Evolutionary conservation across 2,797 vertebrate species (phyloP).

Genomic region (Apogon hyalosoma): DNA sequence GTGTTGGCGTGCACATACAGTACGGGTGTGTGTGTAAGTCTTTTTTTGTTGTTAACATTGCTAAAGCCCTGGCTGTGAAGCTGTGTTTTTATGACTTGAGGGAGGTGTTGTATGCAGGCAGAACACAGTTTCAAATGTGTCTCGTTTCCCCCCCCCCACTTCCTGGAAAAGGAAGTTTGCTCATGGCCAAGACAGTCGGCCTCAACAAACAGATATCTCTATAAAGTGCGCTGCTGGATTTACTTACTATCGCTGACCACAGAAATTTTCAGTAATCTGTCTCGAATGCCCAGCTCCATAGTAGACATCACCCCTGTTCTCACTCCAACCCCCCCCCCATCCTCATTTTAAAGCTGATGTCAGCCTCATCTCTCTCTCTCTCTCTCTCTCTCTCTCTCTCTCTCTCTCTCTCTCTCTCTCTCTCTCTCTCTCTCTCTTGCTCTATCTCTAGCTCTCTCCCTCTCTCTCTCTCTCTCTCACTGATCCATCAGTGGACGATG

Average conservation of each 20-base stretch:
- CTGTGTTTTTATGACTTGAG: slow-evolving; percentile 43
- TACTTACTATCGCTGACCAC: slow-evolving; percentile 72
- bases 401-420: no score
- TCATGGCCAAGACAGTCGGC: slow-evolving; percentile 38
- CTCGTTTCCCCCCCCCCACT: slow-evolving; percentile 14
- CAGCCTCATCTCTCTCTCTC: slow-evolving; percentile 25
- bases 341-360: slow-evolving; percentile 50
- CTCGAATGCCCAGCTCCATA: slow-evolving; percentile 62
- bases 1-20: slow-evolving; percentile 8
- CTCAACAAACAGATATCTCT: slow-evolving; percentile 62
- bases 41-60: slow-evolving; percentile 10
- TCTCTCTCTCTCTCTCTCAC: not conserved
- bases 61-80: slow-evolving; percentile 39
- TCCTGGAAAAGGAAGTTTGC: slow-evolving; percentile 41
- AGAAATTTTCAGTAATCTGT: slow-evolving; percentile 75
- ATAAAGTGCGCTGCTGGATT: slow-evolving; percentile 71
- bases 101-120: slow-evolving; percentile 23
- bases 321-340: slow-evolving; percentile 5
- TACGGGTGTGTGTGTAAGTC: not conserved
- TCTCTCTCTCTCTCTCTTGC: no score
- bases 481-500: slow-evolving; percentile 65
- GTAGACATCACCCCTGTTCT: slow-evolving; percentile 54
- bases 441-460: no score
- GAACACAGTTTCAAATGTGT: slow-evolving; percentile 38
- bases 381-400: no score